phyloP scores from a whole-genome alignment of 2,113 vertebrate species.

The Rhinogobius similis region DNA sequence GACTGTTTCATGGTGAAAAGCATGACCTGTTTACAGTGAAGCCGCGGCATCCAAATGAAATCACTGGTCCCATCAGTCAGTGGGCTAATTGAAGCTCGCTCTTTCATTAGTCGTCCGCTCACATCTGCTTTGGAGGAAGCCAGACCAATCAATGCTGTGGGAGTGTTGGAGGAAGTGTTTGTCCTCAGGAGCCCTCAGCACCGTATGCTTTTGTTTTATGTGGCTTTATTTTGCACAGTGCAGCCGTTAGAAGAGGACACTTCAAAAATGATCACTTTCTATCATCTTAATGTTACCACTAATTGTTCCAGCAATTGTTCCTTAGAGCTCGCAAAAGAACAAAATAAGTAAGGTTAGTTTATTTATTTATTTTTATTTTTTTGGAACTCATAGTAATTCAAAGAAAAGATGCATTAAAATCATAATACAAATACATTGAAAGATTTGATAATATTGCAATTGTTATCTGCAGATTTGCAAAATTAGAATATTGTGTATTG shows the following conservation, averaged over 20 bases:
- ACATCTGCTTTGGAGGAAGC: slow-evolving; percentile 62
- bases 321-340: not conserved
- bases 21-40: slow-evolving; percentile 68
- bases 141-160: slow-evolving; percentile 59
- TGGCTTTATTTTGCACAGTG: not conserved
- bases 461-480: too few species aligned
- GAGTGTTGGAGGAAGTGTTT: slow-evolving; percentile 23
- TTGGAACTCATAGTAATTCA: too few species aligned
- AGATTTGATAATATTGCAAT: too few species aligned
- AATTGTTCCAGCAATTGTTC: not conserved
- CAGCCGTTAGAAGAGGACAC: not conserved
- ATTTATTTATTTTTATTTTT: too few species aligned
- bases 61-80: slow-evolving; percentile 71
- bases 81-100: slow-evolving; percentile 68
- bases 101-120: slow-evolving; percentile 68
- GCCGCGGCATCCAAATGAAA: slow-evolving; percentile 61
- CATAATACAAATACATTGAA: too few species aligned
- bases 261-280: not conserved
- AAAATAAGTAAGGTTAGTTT: not conserved
- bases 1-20: slow-evolving; percentile 39
- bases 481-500: too few species aligned
- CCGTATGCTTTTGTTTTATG: not conserved
- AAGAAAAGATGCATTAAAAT: too few species aligned
- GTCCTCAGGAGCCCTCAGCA: slow-evolving; percentile 3
- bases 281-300: not conserved